phyloP scores from a whole-genome alignment of 2,888 invertebrate genomes.

The Notocelia uddmanniana region DNA sequence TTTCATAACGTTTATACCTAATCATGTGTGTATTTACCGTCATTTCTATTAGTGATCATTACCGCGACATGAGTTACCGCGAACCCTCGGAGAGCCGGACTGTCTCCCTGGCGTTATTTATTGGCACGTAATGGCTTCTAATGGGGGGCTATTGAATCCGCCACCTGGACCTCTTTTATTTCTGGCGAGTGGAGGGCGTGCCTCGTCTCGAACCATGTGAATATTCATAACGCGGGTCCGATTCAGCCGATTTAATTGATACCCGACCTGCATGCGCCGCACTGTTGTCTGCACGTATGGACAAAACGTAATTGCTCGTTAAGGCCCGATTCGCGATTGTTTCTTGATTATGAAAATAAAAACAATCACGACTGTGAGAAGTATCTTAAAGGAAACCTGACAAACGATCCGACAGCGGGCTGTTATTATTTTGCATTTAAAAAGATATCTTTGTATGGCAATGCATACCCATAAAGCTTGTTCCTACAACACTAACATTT shows the following conservation, averaged over 20 bases:
- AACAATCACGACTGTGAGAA: conserved; percentile 60
- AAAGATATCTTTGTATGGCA: conserved; percentile 27
- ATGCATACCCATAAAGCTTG: conserved; percentile 24
- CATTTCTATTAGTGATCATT: conserved; percentile 75
- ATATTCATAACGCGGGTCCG: conserved; percentile 76
- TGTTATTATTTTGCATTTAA: conserved; percentile 39
- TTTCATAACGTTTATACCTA: conserved; percentile 25
- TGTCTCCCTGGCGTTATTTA: conserved; percentile 81
- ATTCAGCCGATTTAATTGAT: conserved; percentile 78
- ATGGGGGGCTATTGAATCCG: conserved; percentile 84
- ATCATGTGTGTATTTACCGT: conserved; percentile 41
- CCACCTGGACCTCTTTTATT: conserved; percentile 80
- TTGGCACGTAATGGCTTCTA: conserved; percentile 83
- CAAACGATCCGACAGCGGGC: conserved; percentile 55
- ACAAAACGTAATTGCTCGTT: conserved; percentile 83
- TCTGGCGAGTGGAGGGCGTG: conserved; percentile 60
- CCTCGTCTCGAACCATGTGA: conserved; percentile 66
- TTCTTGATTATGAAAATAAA: conserved; percentile 80
- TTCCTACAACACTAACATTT: conserved; percentile 47
- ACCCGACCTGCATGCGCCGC: conserved; percentile 56
- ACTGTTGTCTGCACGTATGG: conserved; percentile 68
- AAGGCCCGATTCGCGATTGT: conserved; percentile 78
- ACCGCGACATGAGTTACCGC: conserved; percentile 75
- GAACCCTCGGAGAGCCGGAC: conserved; percentile 67
- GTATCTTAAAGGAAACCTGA: conserved; percentile 62